Percentiles rank a stretch among this genome's conserved stretches.
Evolutionary conservation across 2,888 invertebrate species (phyloP).

Genomic region (Cetonia aurata): DNA sequence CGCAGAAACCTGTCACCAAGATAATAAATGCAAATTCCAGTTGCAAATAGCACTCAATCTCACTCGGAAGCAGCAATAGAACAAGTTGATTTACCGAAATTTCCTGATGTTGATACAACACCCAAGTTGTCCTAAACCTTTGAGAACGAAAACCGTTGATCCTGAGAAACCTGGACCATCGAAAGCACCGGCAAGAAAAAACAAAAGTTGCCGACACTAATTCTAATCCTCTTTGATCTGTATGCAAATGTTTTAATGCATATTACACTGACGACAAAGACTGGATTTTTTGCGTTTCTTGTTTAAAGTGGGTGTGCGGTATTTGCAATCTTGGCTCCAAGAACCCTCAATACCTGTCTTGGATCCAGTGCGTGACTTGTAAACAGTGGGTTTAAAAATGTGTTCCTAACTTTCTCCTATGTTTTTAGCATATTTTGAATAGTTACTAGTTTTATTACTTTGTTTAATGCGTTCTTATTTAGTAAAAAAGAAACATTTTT

Average conservation of each 20-base stretch:
- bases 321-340: neutral
- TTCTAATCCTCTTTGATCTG: neutral
- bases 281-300: conserved; percentile 10
- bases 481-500: neutral
- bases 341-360: neutral
- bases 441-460: neutral
- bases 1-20: too few relatives aligned
- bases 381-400: neutral
- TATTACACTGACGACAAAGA: conserved; percentile 7
- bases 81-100: neutral
- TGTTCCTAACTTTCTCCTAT: neutral
- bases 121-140: neutral
- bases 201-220: neutral
- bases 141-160: neutral
- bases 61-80: conserved; percentile 4
- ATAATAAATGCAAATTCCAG: neutral
- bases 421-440: conserved; percentile 1
- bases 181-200: neutral
- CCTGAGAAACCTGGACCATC: neutral
- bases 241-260: neutral
- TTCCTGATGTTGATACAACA: neutral
- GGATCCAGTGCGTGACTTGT: neutral
- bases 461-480: neutral
- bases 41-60: neutral
- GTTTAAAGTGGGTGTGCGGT: conserved; percentile 1